Evolutionary conservation across 1,140 invertebrate species (phyloP).

Genomic region (Eupristina koningsbergeri): DNA sequence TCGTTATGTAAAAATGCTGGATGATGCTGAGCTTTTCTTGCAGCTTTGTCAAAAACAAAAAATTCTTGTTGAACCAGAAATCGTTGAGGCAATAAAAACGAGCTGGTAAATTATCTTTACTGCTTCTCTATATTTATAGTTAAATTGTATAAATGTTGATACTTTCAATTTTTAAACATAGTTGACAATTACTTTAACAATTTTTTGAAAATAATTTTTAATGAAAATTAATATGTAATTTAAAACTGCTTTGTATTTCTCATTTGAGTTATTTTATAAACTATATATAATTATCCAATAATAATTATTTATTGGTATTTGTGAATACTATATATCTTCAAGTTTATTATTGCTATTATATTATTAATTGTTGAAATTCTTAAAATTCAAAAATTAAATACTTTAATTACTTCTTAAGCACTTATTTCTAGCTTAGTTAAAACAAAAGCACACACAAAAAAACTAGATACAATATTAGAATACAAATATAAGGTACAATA

Average conservation of each 20-base stretch:
- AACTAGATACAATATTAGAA: not conserved
- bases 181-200: no score
- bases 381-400: not conserved
- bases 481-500: not conserved
- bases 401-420: not conserved
- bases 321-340: no score
- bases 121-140: not conserved
- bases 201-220: no score
- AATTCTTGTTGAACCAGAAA: conserved; percentile 58
- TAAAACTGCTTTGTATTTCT: no score
- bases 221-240: no score
- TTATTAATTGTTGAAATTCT: not conserved
- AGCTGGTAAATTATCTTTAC: conserved; percentile 61
- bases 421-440: not conserved
- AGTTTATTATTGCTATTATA: not conserved
- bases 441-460: not conserved
- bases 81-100: conserved; percentile 58
- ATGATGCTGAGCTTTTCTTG: conserved; percentile 61
- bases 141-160: no score
- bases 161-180: no score
- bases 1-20: conserved; percentile 57
- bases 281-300: no score
- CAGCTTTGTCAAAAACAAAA: conserved; percentile 61
- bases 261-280: no score
- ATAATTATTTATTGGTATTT: no score